Base-by-base conservation (phyloP, 2,888 invertebrate species). In the Philopedon plagiatum region DNA sequence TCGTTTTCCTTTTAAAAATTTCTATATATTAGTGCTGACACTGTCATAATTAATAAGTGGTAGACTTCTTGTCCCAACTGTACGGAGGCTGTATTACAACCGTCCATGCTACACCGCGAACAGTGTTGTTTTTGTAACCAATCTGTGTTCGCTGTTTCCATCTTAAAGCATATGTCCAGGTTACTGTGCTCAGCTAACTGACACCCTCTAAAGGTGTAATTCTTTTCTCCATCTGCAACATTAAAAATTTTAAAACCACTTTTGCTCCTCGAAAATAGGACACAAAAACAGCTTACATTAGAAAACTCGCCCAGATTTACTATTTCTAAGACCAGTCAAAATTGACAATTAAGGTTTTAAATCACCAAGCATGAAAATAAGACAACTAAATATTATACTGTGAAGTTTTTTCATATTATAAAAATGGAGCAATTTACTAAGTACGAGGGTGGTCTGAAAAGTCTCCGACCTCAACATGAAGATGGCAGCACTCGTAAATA, bases 61-160 rank as follows among this genome's bases (percentile, higher is more conserved):
- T 23, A 23, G n/a, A 5, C 8, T 15, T 26, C 11, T 41, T 7
- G 7, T 7, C 15, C 5, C 11, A 58, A 26, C 9, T 15, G 15
- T 13, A 8, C 19, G 21, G 68, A 15, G 7, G 78, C 78, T 5
- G 78, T 75, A 76, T 90, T 90, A 83, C 90, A 90, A 64, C 82
- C 85, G 70, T 90, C 89, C 71, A 85, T 86, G 79, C 87, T 85
- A 79, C 90, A 90, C 44, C 87, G 76, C 2, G 82, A 80, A 74
- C 85, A 85, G 68, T 83, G 79, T 23, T 76, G 66, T 9, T 77
- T 80, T 41, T 76, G 76, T 18, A 83, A 68, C 13, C 75, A 75
- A 18, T 80, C 79, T 5, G 67, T 73, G 41, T 80, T 78, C 2
- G 76, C 76, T 41, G 81, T 78, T 19, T 77, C 76, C 18, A 84